Evolutionary conservation across 2,888 invertebrate species (phyloP).

Genomic region (Caenorhabditis imperialis): DNA sequence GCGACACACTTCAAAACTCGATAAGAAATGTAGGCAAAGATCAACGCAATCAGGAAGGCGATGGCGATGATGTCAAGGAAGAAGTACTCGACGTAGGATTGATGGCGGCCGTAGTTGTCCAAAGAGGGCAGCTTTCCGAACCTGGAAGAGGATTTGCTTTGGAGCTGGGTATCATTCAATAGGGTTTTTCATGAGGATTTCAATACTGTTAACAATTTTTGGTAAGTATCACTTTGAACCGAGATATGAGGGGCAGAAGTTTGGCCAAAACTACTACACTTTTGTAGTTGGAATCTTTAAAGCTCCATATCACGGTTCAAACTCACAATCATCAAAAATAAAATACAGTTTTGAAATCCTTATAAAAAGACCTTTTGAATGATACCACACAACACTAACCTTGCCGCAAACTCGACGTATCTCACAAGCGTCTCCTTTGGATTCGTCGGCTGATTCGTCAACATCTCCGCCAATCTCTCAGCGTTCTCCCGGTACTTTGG

Average conservation of each 20-base stretch:
- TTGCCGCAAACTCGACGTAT: constrained; percentile 58
- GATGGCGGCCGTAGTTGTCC: constrained; percentile 35
- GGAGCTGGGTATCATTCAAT: too few relatives aligned
- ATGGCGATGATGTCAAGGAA: constrained; percentile 36
- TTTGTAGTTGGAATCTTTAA: too few relatives aligned
- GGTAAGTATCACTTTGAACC: too few relatives aligned
- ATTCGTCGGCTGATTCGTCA: constrained; percentile 49
- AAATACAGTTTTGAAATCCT: too few relatives aligned
- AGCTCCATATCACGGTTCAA: too few relatives aligned
- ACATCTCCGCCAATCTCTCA: constrained; percentile 44
- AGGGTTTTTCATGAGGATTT: too few relatives aligned
- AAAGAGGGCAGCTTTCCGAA: constrained; percentile 39
- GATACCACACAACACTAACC: constrained; percentile 15
- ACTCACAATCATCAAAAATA: too few relatives aligned
- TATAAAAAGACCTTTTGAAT: too few relatives aligned
- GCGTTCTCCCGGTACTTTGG: constrained; percentile 36
- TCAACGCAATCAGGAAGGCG: not conserved
- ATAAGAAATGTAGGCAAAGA: constrained; percentile 10
- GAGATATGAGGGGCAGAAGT: too few relatives aligned
- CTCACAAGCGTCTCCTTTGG: constrained; percentile 55
- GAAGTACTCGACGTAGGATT: constrained; percentile 35
- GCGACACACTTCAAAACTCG: too few relatives aligned
- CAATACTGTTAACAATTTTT: too few relatives aligned
- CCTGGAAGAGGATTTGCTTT: constrained; percentile 5
- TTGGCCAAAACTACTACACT: too few relatives aligned